Evolutionary conservation across 1,140 invertebrate genomes (phyloP).

Genomic region (Zaprionus camerounensis): DNA sequence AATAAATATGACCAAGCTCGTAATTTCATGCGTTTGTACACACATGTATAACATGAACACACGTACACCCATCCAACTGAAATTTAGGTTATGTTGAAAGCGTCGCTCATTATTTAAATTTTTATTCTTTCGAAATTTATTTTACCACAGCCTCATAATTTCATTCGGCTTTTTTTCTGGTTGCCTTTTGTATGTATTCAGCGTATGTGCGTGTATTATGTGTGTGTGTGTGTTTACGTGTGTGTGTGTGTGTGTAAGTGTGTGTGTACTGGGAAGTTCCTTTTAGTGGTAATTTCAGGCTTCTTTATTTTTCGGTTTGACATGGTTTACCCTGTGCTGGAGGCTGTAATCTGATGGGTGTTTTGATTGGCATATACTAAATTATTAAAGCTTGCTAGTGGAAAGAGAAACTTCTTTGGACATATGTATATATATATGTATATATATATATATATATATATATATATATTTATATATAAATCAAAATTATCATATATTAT

Average conservation of each 20-base stretch:
- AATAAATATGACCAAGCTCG: not conserved
- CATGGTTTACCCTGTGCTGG: not conserved
- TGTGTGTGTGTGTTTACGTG: not conserved
- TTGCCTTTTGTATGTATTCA: conserved; percentile 6
- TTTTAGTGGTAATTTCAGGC: conserved; percentile 27
- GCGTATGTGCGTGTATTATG: not conserved
- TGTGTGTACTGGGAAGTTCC: conserved; percentile 26
- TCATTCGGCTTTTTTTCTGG: conserved; percentile 50
- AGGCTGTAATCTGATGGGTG: not conserved
- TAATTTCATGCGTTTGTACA: not conserved
- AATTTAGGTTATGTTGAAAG: conserved; percentile 8
- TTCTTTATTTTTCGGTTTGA: conserved; percentile 9
- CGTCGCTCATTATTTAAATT: conserved; percentile 61
- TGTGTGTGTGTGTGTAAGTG: not conserved
- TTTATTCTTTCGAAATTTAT: conserved; percentile 65
- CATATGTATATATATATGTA: not conserved
- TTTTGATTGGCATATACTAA: not conserved
- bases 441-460: too few species aligned
- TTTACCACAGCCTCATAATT: conserved; percentile 58
- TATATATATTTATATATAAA: too few species aligned
- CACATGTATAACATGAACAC: not conserved
- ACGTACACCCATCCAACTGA: not conserved
- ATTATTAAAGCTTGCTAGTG: too few species aligned
- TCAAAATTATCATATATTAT: not conserved
- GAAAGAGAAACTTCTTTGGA: not conserved